These are phyloP conservation scores for Oxyura jamaicensis DNA, from an alignment of 2,113 vertebrate species.

Conservation along the genomic window DNA sequence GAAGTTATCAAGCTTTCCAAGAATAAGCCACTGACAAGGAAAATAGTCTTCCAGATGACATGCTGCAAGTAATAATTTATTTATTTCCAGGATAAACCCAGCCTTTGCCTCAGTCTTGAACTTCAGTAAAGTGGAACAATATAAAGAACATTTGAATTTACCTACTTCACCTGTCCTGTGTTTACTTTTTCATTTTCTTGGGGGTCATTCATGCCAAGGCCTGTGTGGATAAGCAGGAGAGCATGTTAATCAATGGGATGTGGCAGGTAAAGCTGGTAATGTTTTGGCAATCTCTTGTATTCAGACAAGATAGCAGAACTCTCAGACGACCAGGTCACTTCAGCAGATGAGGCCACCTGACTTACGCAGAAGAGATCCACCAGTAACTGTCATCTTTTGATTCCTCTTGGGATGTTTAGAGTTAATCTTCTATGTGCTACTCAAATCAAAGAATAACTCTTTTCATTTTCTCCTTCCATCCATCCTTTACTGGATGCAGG, in stretches of 20 bases:
- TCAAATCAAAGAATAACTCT: constrained; percentile 32
- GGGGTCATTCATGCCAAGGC: background rate
- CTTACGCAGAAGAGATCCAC: background rate
- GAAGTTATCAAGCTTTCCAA: background rate
- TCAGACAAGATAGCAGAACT: background rate
- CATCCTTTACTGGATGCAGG: no score
- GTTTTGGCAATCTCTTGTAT: background rate
- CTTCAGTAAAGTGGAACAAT: background rate
- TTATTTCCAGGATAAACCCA: background rate
- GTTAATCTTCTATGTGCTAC: background rate
- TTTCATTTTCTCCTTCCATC: no score
- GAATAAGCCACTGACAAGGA: background rate
- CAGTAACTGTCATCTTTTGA: background rate
- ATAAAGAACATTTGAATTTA: background rate
- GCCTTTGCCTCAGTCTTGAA: background rate
- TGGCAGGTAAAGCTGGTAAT: background rate
- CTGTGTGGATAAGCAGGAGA: background rate
- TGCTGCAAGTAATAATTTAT: background rate
- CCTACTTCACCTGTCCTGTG: background rate
- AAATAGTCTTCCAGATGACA: background rate
- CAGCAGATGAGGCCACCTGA: background rate
- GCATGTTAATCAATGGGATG: background rate
- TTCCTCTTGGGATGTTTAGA: constrained; percentile 8
- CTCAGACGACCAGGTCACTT: background rate
- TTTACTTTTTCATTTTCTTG: background rate